Conservation (phyloP, 1,140 invertebrate species). For the Aphelenchoides fujianensis region DNA sequence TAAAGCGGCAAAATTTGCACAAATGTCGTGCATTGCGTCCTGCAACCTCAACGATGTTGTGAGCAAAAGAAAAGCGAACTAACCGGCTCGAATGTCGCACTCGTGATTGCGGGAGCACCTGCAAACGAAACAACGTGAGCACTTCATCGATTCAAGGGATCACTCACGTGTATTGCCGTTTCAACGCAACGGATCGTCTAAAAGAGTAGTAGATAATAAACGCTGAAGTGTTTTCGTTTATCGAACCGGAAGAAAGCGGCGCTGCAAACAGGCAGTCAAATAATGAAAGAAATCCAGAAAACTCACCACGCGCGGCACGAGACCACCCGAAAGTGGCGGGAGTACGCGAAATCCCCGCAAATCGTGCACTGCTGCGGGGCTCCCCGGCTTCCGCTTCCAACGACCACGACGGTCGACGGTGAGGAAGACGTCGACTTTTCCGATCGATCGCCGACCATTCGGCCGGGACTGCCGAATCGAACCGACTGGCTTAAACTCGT, state of each 20-base stretch:
- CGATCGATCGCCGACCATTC: too few relatives aligned
- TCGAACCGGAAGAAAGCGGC: conserved; percentile 19
- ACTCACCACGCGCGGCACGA: conserved; percentile 1
- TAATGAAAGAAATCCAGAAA: not conserved
- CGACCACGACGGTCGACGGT: too few relatives aligned
- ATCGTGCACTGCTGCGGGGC: not conserved
- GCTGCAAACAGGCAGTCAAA: not conserved
- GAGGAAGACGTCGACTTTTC: too few relatives aligned
- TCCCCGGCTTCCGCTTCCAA: too few relatives aligned
- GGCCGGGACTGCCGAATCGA: too few relatives aligned
- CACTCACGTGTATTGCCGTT: too few relatives aligned
- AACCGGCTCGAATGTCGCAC: not conserved
- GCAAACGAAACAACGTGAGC: not conserved
- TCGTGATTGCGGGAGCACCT: not conserved
- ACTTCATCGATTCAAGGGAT: not conserved
- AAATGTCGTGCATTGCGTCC: not conserved
- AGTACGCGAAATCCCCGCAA: conserved; percentile 6
- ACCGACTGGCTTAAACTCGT: too few relatives aligned
- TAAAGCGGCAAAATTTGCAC: not conserved
- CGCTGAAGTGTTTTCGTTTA: too few relatives aligned
- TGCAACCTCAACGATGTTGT: not conserved
- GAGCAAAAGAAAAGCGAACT: not conserved
- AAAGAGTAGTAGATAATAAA: too few relatives aligned
- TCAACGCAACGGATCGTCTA: too few relatives aligned
- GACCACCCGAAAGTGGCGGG: not conserved